Conservation (phyloP, 2,113 vertebrate genomes). For the Sceloporus undulatus region DNA sequence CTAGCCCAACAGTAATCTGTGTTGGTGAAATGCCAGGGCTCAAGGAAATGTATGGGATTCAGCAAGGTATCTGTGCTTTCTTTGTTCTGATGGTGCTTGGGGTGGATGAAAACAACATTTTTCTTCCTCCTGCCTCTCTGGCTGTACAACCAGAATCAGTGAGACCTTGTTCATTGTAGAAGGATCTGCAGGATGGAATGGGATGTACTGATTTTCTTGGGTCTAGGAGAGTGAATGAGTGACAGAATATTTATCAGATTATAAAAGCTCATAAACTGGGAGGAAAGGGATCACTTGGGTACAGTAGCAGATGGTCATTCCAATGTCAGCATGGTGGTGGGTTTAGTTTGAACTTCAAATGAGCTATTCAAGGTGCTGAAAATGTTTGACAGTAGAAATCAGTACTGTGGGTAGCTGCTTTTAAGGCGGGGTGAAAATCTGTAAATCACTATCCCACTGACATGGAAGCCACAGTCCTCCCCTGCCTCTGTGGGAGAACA, state of each 20-base stretch:
- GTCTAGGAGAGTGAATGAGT: too few species aligned
- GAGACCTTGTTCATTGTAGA: not conserved
- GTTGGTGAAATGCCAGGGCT: not conserved
- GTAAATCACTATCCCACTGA: too few species aligned
- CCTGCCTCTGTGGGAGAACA: not conserved
- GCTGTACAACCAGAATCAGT: not conserved
- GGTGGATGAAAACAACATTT: not conserved
- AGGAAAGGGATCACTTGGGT: not conserved
- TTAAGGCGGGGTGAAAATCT: too few species aligned
- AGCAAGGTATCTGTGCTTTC: not conserved
- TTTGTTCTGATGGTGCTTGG: not conserved
- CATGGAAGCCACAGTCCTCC: too few species aligned
- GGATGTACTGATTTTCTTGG: not conserved
- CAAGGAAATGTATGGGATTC: not conserved
- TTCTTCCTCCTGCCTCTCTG: not conserved
- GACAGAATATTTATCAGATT: not conserved
- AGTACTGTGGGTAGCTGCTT: too few species aligned
- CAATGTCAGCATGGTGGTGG: too few species aligned
- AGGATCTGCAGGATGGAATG: too few species aligned
- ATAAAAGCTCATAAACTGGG: not conserved
- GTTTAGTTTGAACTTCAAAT: too few species aligned
- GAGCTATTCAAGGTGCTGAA: too few species aligned
- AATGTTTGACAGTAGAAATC: too few species aligned
- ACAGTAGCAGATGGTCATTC: too few species aligned
- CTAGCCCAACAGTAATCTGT: not conserved